Base-by-base conservation (phyloP, 2,888 invertebrate species). In the Drosophila nr. fundita region DNA sequence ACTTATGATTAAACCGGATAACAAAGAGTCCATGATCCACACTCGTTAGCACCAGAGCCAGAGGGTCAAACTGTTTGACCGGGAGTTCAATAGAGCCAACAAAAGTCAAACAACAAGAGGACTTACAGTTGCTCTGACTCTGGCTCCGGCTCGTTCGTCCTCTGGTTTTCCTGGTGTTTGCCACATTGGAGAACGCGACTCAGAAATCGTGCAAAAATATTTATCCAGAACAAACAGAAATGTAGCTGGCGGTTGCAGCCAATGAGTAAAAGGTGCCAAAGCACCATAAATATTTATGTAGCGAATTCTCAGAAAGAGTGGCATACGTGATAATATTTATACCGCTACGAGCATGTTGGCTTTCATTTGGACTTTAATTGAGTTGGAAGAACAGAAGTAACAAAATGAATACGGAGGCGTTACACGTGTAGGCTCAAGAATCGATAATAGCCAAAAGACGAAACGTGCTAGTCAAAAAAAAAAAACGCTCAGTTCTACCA, bases 11-110 rank as follows among this genome's bases (percentile, higher is more conserved):
- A 30, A 6, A 60, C 52, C 29, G 57, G 21, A 21, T 76, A 76
- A 71, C 76, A 76, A 78, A 62, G 71, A 67, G 52, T 68, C 53
- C 59, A 55, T 68, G 71, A 67, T 61, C 75, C 70, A 61, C 48
- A 71, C 64, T 79, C 64, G 67, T 71, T 77, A 67, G 66, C 76
- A 68, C n/a, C 42, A n/a, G 11, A 6, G 15, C 15, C 36, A 53
- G 61, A 75, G 57, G 79, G 71, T 80, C 67, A 76, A 62, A 70
- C 63, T 50, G 29, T 54, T 61, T 40, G 42, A 30, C 40, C 42
- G 32, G 49, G 29, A 61, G 77, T 78, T 78, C 76, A 75, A 78
- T 80, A 58, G 61, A 30, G 71, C 29, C 67, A 54, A 24, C 42
- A 15, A 42, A 79, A 75, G 61, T 71, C 76, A 75, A 74, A 75